Percentiles rank a stretch among this genome's conserved stretches.
These are phyloP conservation scores for Harpegnathos saltator DNA, from an alignment of 1,140 invertebrate genomes.

Conservation along the genomic window DNA sequence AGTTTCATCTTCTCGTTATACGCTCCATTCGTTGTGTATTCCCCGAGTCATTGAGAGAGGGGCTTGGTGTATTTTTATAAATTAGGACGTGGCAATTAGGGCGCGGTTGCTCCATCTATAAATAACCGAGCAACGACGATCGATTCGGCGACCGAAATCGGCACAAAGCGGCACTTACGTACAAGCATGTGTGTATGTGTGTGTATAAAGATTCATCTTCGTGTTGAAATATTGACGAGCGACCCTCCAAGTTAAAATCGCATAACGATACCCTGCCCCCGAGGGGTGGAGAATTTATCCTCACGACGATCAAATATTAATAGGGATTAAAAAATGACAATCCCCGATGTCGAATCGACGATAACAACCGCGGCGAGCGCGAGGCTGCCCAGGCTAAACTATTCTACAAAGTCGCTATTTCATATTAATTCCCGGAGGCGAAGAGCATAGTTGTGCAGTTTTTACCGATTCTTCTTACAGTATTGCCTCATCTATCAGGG, in stretches of 20 bases:
- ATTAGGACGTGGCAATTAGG: not conserved
- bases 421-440: constrained; percentile 36
- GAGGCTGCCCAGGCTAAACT: not conserved
- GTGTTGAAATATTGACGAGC: constrained; percentile 27
- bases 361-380: not conserved
- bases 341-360: constrained; percentile 34
- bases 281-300: constrained; percentile 20
- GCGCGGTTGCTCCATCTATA: not conserved
- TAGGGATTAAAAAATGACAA: constrained; percentile 35
- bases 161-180: not conserved
- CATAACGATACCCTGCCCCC: constrained; percentile 5
- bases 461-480: constrained; percentile 47
- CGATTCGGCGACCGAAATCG: constrained; percentile 23
- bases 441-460: constrained; percentile 32
- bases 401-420: constrained; percentile 33
- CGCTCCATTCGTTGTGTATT: too few species aligned
- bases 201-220: constrained; percentile 1
- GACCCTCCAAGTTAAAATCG: constrained; percentile 43
- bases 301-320: constrained; percentile 22
- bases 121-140: constrained; percentile 17
- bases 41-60: too few species aligned
- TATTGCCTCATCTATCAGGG: constrained; percentile 47
- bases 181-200: too few species aligned
- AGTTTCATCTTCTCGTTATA: too few species aligned
- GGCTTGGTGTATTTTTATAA: not conserved